Evolutionary conservation across 1,140 invertebrate species (phyloP), one percentile per base, ranked within the genome.

Genomic region (Campodea augens): DNA sequence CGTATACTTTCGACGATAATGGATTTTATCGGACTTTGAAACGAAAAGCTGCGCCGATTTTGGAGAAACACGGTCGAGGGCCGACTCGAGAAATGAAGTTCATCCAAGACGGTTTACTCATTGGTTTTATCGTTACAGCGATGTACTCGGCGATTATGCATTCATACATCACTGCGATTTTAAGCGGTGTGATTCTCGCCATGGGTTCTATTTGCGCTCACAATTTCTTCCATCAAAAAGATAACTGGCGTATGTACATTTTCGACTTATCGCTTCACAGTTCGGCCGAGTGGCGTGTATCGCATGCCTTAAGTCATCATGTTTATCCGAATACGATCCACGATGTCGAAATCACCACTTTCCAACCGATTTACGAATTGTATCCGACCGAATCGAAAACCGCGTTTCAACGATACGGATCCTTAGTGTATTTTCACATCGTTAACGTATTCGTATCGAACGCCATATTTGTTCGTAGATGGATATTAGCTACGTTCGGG

Each of bases 161-260:
- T 7, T 32, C 27, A 15, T 32, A 32, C 27, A 15, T 32, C 15
- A 32, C 15, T 7, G 57, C 62, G n/a, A 25, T 65, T 4, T n/a
- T 72, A 20, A 53, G 66, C 44, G 75, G 71, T 1, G 43, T 74
- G 3, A 58, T 68, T 20, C 55, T 86, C 1, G 60, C 63, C 21
- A 69, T 73, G 56, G 62, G 70, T 0, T 59, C 64, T 10, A 66
- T 77, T 23, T 67, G 64, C 19, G 71, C 73, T 0, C 85, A 90
- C 56, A 90, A 89, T 60, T 90, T 81, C 55, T 77, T 87, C 41
- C 85, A 90, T 56, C 69, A 75, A 52, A 70, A 66, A 19, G 75
- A 88, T 54, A 85, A 72, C 55, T 85, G 81, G 68, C 70, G 84
- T 37, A 84, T 84, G 75, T 84, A 81, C 54, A 72, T 81, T 29